Evolutionary conservation across 2,113 vertebrate genomes (phyloP), one percentile per base, ranked within the genome.

Genomic region (Dermatemys mawii): DNA sequence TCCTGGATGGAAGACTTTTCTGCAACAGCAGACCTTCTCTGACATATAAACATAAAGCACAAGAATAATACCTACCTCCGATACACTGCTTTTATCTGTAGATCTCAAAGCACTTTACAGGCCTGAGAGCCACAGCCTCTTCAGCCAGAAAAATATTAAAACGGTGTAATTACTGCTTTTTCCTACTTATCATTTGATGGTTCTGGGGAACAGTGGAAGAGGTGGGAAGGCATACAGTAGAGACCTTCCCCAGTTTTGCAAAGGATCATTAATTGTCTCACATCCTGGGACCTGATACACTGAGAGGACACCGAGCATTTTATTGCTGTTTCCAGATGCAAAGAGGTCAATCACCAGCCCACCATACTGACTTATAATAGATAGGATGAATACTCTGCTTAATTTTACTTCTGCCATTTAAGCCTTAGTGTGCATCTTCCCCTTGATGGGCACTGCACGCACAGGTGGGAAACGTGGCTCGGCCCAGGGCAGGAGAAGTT

Each of bases 121-220:
- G 50, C 50, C 50, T 51, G 50, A 51, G 50, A 51, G 50, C 14
- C 50, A 51, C 17, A 16, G 16, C 50, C 50, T 41, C 86, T 91
- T 73, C 81, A 87, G 76, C 82, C 6, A 78, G 63, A 75, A 92
- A 87, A 22, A 48, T n/a, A 35, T 75, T 13, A 86, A 93, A 38
- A 51, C 4, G 6, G 46, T 48, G 50, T 51, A 17, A 51, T 51
- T 51, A 51, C 50, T 51, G 50, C 50, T 51, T 51, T 51, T 17
- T 51, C 50, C 6, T 73, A 11, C 12, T 17, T 82, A 46, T 70
- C 10, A 44, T 79, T 50, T n/a, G 12, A 3, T 3, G 38, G 21
- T 54, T 83, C 19, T 41, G 19, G n/a, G 21, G 8, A 83, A 53
- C 13, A 86, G 38, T n/a, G 24, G 83, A 86, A 86, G 29, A 88